A percentile compares a stretch with the other conserved stretches of the same genome.
Conservation (phyloP, 1,140 invertebrate genomes). For the Coelopa frigida region DNA sequence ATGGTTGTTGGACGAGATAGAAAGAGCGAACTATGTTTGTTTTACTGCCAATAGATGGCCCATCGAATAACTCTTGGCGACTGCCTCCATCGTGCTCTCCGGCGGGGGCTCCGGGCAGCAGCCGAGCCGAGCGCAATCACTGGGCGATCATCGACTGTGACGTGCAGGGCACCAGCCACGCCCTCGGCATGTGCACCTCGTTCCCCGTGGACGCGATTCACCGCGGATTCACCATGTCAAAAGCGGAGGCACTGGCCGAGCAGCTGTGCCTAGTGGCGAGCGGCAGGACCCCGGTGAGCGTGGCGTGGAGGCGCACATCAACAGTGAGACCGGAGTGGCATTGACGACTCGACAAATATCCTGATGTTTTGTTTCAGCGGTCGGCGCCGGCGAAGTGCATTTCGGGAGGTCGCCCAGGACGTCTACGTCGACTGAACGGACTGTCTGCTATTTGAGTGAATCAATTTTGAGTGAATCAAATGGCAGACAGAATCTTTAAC, state of each 20-base stretch:
- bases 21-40: too few relatives aligned
- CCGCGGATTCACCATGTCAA: slow-evolving; percentile 49
- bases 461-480: too few relatives aligned
- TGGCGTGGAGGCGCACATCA: slow-evolving; percentile 21
- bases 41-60: too few relatives aligned
- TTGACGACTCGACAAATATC: background rate
- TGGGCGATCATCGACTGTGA: slow-evolving; percentile 53
- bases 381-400: slow-evolving; percentile 43
- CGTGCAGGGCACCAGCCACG: slow-evolving; percentile 51
- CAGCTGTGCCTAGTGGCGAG: slow-evolving; percentile 14
- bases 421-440: slow-evolving; percentile 42
- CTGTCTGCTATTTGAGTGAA: too few relatives aligned
- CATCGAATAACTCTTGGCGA: slow-evolving; percentile 54
- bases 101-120: too few relatives aligned
- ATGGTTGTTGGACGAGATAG: too few relatives aligned
- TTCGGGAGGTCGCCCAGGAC: slow-evolving; percentile 41
- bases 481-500: too few relatives aligned
- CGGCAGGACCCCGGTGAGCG: slow-evolving; percentile 16
- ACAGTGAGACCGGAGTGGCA: slow-evolving; percentile 16
- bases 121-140: slow-evolving; percentile 15
- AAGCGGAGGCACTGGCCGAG: slow-evolving; percentile 32
- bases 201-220: slow-evolving; percentile 47
- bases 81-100: slow-evolving; percentile 50
- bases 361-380: slow-evolving; percentile 29
- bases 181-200: slow-evolving; percentile 38